phyloP scores from a whole-genome alignment of 2,113 vertebrate genomes.

The Nyctibius bracteatus region DNA sequence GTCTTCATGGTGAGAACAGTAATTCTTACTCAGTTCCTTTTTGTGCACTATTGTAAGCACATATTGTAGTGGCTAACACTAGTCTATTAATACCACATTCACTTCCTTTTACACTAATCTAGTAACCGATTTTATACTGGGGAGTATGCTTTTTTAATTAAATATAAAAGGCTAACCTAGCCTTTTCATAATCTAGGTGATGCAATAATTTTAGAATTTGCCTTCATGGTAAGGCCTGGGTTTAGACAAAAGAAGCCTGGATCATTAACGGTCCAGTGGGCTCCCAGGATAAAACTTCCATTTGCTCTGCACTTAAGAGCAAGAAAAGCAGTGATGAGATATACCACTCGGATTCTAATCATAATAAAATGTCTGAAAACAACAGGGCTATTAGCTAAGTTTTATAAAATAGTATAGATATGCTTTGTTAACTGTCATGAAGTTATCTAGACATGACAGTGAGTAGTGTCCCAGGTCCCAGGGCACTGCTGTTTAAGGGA shows the following conservation, averaged over 20 bases:
- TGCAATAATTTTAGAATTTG: not conserved
- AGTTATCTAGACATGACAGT: not conserved
- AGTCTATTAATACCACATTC: not conserved
- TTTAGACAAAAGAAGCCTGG: not conserved
- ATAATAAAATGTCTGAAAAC: not conserved
- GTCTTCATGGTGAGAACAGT: not conserved
- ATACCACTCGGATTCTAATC: not conserved
- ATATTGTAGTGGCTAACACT: not conserved
- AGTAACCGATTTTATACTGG: not conserved
- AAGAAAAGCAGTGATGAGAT: not conserved
- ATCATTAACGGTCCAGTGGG: not conserved
- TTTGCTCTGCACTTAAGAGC: not conserved
- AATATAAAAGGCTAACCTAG: not conserved
- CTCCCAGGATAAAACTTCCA: not conserved
- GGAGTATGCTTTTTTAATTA: not conserved
- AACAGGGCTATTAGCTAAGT: not conserved
- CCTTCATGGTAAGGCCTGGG: not conserved
- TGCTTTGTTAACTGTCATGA: not conserved
- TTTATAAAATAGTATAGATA: not conserved
- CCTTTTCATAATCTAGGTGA: not conserved
- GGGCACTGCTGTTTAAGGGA: accelerated
- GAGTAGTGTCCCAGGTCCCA: accelerated
- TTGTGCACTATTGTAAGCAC: not conserved
- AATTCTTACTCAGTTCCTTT: not conserved
- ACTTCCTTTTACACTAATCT: slow-evolving; percentile 11